Base-by-base conservation (phyloP, 2,797 vertebrate species). In the Takifugu ocellatus region DNA sequence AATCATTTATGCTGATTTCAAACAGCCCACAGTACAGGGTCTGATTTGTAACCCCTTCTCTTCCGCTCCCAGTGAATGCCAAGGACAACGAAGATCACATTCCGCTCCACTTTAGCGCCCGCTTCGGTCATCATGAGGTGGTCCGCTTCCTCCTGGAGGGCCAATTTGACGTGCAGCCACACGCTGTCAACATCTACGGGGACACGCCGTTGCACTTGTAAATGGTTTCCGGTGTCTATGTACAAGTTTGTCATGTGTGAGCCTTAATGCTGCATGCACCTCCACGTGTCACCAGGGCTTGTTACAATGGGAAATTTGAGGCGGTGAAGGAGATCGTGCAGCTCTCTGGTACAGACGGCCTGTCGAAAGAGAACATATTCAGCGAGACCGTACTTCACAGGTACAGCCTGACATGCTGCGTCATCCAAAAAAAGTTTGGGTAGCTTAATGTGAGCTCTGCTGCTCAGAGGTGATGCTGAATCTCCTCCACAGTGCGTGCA, bases 311-410 rank as follows among this genome's bases (percentile, higher is more conserved):
- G 0, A 96, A 94, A 77, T 91, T 92, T 66, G 93, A 94, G 44
- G 90, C 90, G 0, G 93, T 89, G 56, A 96, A 94, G 77, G 95
- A 95, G 84, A 88, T 99, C 0, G 79, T 98, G 39, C 92, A 95
- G 72, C 78, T 93, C 43, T 93, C 94, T 0, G 94, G 96, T 59
- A 89, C 91, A 31, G 97, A 99, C 61, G 98, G 96, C 52, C 87
- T 98, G 70, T 83, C 90, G n/a, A 98, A 98, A 66, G 97, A 98
- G 81, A 98, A 98, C 42, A 98, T 98, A 72, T 98, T 98, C 89
- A 99, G 96, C 33, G 96, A 99, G 87, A 97, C 95, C 0, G 93
- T 91, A 36, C 94, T 98, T 85, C 95, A 98, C 91, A 98, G 96
- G 96, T 95, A 89, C 69, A 25, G 43, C 74, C n/a, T 50, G 44